Base-by-base conservation (phyloP, 2,888 invertebrate species). In the Buathra laborator region DNA sequence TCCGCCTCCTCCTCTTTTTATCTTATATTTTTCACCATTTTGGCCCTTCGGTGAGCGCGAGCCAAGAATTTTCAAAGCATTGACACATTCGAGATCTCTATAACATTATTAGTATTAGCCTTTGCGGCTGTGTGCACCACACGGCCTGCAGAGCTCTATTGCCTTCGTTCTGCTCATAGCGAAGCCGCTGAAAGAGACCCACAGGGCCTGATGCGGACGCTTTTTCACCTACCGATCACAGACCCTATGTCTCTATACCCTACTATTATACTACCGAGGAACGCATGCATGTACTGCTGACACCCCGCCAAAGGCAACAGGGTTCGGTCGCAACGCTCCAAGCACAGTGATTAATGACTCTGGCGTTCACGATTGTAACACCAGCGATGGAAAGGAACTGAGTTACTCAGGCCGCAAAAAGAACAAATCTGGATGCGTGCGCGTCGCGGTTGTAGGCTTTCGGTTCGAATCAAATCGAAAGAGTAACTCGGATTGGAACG, bases 291-390 rank as follows among this genome's bases (percentile, higher is more conserved):
- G 64, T 16, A 64, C 16, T 32, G 32, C 24, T 62, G 62, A 70
- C 70, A 81, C 14, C 72, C 77, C 84, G 85, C 83, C 79, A 81
- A 86, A 86, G 86, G 86, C 81, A 86, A 86, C 86, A 62, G 85
- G 81, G 89, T 88, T 86, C 88, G 86, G 85, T 9, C 37, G 87
- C 86, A 87, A 86, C 89, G 84, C 86, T 83, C 88, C 86, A 86
- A 86, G 62, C 88, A 92, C 86, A 29, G 89, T 93, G 92, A 93
- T 93, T 93, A 93, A 93, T 91, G 91, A 90, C 89, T 81, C 86
- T 86, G 87, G 86, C 86, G 87, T 88, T 72, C 89, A 84, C 78
- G 70, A 88, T 89, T 87, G 84, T 76, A 66, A 81, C 59, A 53
- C 48, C 56, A 85, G 85, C 84, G 87, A 89, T 83, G 83, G 88